Base-by-base conservation (phyloP, 2,113 vertebrate genomes). In the Mormyrus iriodes region DNA sequence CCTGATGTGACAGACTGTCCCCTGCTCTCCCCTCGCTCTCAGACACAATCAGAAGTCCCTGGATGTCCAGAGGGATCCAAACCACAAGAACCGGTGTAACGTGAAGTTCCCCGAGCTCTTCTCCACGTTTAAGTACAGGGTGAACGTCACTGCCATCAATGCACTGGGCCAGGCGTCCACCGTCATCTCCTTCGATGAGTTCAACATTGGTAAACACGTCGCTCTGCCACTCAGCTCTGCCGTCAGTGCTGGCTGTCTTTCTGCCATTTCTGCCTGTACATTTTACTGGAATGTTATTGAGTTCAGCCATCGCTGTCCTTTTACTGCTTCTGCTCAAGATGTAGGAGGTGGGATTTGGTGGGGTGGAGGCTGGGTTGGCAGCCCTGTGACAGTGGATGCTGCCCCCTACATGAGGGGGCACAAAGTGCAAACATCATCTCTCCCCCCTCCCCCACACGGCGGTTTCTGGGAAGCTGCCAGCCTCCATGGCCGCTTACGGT, bases 81-180 rank as follows among this genome's bases (percentile, higher is more conserved):
- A 96, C 92, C 97, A 97, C 91, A 99, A 98, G 95, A 99, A 99
- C 93, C 96, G 97, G 91, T 98, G 98, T 90, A 97, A 98, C 82
- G 97, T 99, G 88, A 96, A 94, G 79, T 99, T 98, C 90, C 95
- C 96, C 24, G 97, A 98, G 92, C 96, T 99, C 91, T 99, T 99
- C 96, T 98, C 97, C 0, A 97, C 95, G 3, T 93, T 95, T 94
- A 97, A 97, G 89, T 99, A 99, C 96, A 96, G 95, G 90, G 98
- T 99, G 91, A 99, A 97, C 0, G 94, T 99, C 93, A 98, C 96
- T 0, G 97, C 98, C 52, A 94, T 96, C 91, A 99, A 98, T 24
- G 94, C 97, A 10, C 94, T 99, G 95, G 98, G 98, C 69, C 97
- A 95, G 93, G 96, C 96, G 24, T 96, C 93, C 85, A 95, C 93